A percentile compares a stretch with the other conserved stretches of the same genome.
These are phyloP conservation scores for Adelphocoris suturalis DNA, from an alignment of 2,888 invertebrate species.

Conservation along the genomic window DNA sequence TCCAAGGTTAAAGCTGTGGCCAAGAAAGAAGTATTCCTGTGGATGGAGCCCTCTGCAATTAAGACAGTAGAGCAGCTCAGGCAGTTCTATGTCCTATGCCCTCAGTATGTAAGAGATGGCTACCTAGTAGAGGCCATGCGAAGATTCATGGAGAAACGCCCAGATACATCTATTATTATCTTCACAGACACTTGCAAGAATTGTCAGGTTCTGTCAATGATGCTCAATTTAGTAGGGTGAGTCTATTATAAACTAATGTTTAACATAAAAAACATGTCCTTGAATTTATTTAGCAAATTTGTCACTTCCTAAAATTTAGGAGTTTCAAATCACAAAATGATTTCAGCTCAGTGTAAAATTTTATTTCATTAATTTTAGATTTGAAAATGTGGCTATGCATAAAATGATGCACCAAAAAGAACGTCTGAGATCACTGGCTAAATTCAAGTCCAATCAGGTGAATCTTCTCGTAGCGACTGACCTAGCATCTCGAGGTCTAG, in stretches of 20 bases:
- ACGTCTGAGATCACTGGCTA: constrained; percentile 89
- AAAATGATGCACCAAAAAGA: constrained; percentile 95
- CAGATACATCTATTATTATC: constrained; percentile 92
- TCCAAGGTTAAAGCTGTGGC: constrained; percentile 71
- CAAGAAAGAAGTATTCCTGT: constrained; percentile 78
- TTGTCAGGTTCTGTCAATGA: constrained; percentile 94
- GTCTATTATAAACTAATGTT: background rate
- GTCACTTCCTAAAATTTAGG: no score
- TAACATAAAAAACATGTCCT: no score
- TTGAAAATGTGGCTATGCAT: constrained; percentile 94
- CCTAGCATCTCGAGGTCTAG: constrained; percentile 96
- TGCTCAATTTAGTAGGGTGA: constrained; percentile 88
- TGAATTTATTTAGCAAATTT: no score
- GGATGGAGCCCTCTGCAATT: constrained; percentile 86
- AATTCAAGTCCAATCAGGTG: constrained; percentile 93
- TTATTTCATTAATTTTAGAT: constrained; percentile 77
- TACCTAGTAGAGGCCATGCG: constrained; percentile 91
- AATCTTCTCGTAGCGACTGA: constrained; percentile 97
- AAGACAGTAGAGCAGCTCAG: constrained; percentile 94
- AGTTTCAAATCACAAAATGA: no score
- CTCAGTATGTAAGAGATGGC: constrained; percentile 94
- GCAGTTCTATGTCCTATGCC: constrained; percentile 94
- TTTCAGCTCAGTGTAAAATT: no score
- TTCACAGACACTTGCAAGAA: constrained; percentile 98
- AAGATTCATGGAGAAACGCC: constrained; percentile 86